A percentile compares a stretch with the other conserved stretches of the same genome.
Conservation (phyloP, 2,113 vertebrate species). For the Enhydra lutris region DNA sequence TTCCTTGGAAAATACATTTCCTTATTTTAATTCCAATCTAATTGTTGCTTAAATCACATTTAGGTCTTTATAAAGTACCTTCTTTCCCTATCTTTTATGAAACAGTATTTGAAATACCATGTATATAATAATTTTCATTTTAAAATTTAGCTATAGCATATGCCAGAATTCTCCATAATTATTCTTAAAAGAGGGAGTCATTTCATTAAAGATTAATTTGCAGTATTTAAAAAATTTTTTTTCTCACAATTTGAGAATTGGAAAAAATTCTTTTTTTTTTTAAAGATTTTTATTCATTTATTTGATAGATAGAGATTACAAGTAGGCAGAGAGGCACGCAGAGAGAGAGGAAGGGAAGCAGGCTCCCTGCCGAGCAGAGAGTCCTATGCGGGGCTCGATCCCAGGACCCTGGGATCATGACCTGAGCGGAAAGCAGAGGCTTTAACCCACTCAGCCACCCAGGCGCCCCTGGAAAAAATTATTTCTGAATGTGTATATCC, state of each 20-base stretch:
- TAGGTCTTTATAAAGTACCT: neutral
- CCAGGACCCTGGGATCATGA: no score
- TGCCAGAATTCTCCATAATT: neutral
- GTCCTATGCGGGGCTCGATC: no score
- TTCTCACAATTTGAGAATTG: neutral
- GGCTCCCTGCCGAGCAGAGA: no score
- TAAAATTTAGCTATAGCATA: neutral
- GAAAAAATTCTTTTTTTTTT: neutral
- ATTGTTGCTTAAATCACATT: neutral
- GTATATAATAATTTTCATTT: neutral
- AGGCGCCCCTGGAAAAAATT: neutral
- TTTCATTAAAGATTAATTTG: neutral
- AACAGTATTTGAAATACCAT: neutral
- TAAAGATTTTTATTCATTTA: no score
- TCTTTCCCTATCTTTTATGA: neutral
- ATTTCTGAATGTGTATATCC: neutral
- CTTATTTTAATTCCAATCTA: neutral
- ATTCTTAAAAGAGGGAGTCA: neutral
- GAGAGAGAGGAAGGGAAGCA: no score
- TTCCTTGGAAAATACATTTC: neutral
- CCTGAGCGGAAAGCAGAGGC: no score
- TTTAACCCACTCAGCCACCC: no score
- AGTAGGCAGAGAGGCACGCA: no score
- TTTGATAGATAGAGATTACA: no score
- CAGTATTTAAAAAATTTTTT: slow-evolving; percentile 12